phyloP scores from a whole-genome alignment of 2,113 vertebrate genomes.

The Camelus bactrianus region DNA sequence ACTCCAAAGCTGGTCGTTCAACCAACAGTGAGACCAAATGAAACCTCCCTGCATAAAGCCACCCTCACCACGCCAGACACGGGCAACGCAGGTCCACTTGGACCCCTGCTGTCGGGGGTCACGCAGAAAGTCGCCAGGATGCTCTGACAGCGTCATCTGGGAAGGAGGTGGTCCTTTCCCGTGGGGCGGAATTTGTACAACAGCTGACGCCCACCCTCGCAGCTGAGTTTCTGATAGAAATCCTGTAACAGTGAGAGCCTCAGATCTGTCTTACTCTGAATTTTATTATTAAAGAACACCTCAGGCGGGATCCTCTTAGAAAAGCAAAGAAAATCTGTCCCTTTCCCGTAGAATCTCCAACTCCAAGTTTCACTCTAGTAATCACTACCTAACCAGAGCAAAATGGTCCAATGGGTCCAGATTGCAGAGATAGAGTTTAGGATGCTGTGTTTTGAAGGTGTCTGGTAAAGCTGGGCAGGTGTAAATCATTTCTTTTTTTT shows the following conservation, averaged over 20 bases:
- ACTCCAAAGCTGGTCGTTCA: background rate
- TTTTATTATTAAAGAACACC: background rate
- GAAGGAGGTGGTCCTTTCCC: background rate
- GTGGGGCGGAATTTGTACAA: background rate
- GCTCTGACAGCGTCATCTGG: background rate
- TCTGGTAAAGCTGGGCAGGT: background rate
- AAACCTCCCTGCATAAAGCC: background rate
- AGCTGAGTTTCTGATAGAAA: background rate
- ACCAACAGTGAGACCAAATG: background rate
- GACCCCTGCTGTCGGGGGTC: background rate
- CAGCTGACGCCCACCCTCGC: background rate
- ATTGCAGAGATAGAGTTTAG: background rate
- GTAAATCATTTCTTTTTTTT: background rate
- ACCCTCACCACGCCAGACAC: no score
- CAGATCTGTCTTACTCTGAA: background rate
- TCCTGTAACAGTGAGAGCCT: background rate
- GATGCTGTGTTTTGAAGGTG: background rate
- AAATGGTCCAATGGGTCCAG: background rate
- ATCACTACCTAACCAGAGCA: background rate
- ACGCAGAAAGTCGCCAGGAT: background rate
- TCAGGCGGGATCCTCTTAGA: background rate
- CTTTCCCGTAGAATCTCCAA: conserved; percentile 10
- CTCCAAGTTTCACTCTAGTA: background rate
- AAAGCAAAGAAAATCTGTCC: background rate
- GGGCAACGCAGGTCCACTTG: background rate